Base-by-base conservation (phyloP, 2,113 vertebrate genomes). In the Microcebus ravelobensis region DNA sequence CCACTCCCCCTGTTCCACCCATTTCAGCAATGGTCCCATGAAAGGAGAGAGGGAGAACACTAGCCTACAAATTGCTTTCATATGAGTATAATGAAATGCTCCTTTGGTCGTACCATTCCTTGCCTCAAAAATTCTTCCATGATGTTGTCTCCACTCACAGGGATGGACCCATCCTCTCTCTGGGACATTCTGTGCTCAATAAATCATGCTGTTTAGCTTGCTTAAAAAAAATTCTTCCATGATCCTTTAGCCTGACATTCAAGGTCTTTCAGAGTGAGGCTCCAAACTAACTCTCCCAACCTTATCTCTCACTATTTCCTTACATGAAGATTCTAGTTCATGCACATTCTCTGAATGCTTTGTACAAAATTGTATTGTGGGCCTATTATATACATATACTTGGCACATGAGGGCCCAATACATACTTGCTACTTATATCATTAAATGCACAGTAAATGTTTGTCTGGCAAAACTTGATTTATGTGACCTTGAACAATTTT, bases 201-300 rank as follows among this genome's bases (percentile, higher is more conserved):
- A 21, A 57, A 57, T 21, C 55, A 21, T 57, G 55, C 20, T 57
- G 55, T 21, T 57, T 57, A 57, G 55, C 55, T 57, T 57, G 55
- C 20, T 57, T 21, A 57, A 8, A 57, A 57, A 91, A 90, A 70
- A 65, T 93, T 81, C 36, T 82, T 61, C 45, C 65, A 42, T 42
- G n/a, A 65, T 86, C 63, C 59, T 96, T 96, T 65, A 96, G 36
- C 42, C 45, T 95, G 83, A 84, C 34, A 61, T 20, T 96, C 45
- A 88, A 94, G 27, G 23, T 55, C 23, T 71, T 83, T 87, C 52
- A 85, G 17, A 65, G 73, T 91, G 34, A 63, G 59, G 13, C 71
- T 84, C 61, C 36, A 93, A 65, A 59, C 39, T 91, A 55, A 55
- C 50, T 79, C 96, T 50, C 61, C 27, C 63, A 48, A 48, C 27